Conservation (phyloP, 2,888 invertebrate genomes). For the Lycia hirtaria region DNA sequence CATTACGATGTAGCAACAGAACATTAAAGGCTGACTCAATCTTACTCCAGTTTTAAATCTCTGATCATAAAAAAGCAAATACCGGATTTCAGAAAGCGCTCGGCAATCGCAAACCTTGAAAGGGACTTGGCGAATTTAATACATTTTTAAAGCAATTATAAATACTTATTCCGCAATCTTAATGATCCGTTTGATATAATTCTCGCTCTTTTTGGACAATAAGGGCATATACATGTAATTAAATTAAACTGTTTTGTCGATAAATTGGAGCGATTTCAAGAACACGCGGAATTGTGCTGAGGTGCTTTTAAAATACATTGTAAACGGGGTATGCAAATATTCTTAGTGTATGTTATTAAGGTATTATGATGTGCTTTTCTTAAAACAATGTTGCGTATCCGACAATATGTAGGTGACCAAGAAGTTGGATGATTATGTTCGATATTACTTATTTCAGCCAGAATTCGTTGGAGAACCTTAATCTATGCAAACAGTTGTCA, state of each 20-base stretch:
- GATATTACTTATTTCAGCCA: not conserved
- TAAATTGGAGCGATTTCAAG: slow-evolving; percentile 29
- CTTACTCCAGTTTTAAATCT: slow-evolving; percentile 36
- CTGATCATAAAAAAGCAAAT: slow-evolving; percentile 31
- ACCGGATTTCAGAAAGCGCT: slow-evolving; percentile 40
- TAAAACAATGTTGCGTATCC: not conserved
- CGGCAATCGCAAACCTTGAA: slow-evolving; percentile 60
- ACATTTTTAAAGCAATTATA: slow-evolving; percentile 50
- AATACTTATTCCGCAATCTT: slow-evolving; percentile 39
- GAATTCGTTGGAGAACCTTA: too few species aligned
- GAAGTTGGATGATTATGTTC: not conserved
- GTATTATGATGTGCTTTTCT: slow-evolving; percentile 1
- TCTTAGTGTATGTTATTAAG: not conserved
- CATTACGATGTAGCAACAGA: slow-evolving; percentile 10
- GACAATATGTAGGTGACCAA: not conserved
- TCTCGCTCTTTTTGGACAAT: slow-evolving; percentile 22
- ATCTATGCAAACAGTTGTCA: not conserved
- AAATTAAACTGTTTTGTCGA: slow-evolving; percentile 17
- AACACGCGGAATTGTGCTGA: slow-evolving; percentile 21
- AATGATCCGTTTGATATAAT: slow-evolving; percentile 28
- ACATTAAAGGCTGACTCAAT: slow-evolving; percentile 12
- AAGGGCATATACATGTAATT: slow-evolving; percentile 23
- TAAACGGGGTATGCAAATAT: slow-evolving; percentile 10
- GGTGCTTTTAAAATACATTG: slow-evolving; percentile 12
- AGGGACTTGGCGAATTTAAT: slow-evolving; percentile 59